Percentiles rank a stretch among this genome's conserved stretches.
These are phyloP conservation scores for Amiota communis DNA, from an alignment of 2,888 invertebrate species.

Conservation along the genomic window DNA sequence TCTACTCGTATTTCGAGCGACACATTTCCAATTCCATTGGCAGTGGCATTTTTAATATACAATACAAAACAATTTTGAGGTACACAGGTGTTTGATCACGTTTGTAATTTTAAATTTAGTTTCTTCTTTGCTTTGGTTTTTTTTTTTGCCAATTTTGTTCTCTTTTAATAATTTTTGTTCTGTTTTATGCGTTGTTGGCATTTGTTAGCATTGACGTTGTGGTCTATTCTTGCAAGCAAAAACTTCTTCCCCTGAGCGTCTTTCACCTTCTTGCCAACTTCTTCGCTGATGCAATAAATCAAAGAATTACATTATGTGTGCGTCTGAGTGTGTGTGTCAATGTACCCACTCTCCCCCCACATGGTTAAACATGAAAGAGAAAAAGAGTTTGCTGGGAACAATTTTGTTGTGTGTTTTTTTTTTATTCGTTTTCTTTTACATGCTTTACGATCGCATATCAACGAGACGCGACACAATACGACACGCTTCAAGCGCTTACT, in stretches of 20 bases:
- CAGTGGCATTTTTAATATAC: too few species aligned
- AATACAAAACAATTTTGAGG: not conserved
- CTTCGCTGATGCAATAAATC: constrained; percentile 62
- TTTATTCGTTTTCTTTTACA: not conserved
- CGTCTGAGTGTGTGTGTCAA: not conserved
- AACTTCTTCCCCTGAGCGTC: not conserved
- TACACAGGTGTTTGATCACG: not conserved
- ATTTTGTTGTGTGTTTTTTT: too few species aligned
- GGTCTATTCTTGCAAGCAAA: not conserved
- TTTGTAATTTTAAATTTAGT: constrained; percentile 14
- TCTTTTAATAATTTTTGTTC: constrained; percentile 3
- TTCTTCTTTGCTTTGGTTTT: constrained; percentile 3
- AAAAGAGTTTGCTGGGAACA: too few species aligned
- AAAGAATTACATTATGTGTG: constrained; percentile 51
- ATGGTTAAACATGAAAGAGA: too few species aligned
- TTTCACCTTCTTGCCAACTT: constrained; percentile 34
- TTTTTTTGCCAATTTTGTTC: constrained; percentile 5
- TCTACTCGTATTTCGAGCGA: too few species aligned
- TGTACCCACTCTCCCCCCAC: not conserved
- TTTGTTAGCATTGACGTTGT: constrained; percentile 27
- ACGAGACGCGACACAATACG: not conserved
- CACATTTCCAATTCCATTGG: too few species aligned
- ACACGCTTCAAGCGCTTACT: constrained; percentile 18
- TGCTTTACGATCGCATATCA: constrained; percentile 1
- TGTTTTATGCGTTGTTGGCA: constrained; percentile 43